Base-by-base conservation (phyloP, 2,113 vertebrate species). In the Tragelaphus buxtoni region DNA sequence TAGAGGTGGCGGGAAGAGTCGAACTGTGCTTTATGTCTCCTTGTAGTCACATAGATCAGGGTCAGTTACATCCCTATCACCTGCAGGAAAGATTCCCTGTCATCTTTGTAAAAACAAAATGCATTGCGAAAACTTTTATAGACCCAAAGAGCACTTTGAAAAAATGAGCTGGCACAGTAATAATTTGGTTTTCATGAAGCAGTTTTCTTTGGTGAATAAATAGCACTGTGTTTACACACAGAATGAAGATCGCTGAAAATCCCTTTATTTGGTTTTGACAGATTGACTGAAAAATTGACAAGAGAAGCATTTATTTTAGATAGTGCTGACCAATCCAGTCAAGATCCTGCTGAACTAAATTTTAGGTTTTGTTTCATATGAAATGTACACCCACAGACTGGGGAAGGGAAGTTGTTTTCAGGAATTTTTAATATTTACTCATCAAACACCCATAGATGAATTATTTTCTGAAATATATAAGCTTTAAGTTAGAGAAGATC, bases 161-260 rank as follows among this genome's bases (percentile, higher is more conserved):
- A 87, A 65, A 82, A 87, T 16, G 28, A 22, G 26, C 53, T 90
- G 69, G 69, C 88, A 94, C 30, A 35, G 91, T 96, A 88, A 95
- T 96, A 77, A 95, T 96, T 96, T 96, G 56, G 42, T 92, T 96
- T 93, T 88, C 88, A 94, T 32, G 87, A 95, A 90, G 84, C 55
- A 30, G 61, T 97, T 97, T 98, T 95, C 90, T 95, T 96, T 81
- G 72, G 88, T 95, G 94, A 97, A 94, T 95, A 97, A 97, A 93
- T 65, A 97, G 53, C 77, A 32, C 90, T 97, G 63, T 94, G 85
- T 97, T 96, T 98, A 97, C 58, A 92, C 90, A 94, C 24, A 96
- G 81, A 85, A 94, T 96, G 63, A 88, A 94, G 51, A 90, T 96
- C 87, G 45, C 86, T 89, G 88, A 89, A 98, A 91, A 96, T 76